Evolutionary conservation across 2,888 invertebrate species (phyloP), one percentile per base, ranked within the genome.

Genomic region (Drosophila cognata): DNA sequence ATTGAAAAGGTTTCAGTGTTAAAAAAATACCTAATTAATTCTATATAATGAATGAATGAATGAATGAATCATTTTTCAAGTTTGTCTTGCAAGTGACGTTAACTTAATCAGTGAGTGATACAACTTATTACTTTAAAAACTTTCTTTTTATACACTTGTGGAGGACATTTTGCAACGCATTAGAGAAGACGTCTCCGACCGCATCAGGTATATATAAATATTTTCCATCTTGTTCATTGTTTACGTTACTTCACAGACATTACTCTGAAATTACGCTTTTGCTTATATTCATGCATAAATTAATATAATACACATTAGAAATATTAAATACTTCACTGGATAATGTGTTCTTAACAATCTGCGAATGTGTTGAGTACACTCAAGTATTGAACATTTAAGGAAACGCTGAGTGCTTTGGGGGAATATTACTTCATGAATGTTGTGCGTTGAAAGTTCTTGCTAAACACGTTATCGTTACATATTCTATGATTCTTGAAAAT

Each of bases 361-460:
- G 7, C 16, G 4, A 16, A 46, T 25, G 16, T 46, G 46, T 16
- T 25, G 4, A 25, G 46, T 25, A 4, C 13, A 16, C 8, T 25
- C 16, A 28, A 46, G 16, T 25, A 16, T 16, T 25, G 28, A 46
- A 25, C 16, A 46, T 46, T 25, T 25, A 25, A 29, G 28, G n/a
- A n/a, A 7, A 51, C 29, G n/a, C 35, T 25, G 21, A 35, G 21
- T 6, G 11, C 10, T 62, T 18, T 36, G 6, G 21, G 10, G 21
- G 13, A 25, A n/a, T 36, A 38, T 25, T 8, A 1, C 41, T 21
- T 4, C 1, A 13, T 43, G 38, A n/a, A 16, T 33, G 18, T 52
- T 53, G 16, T 36, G 25, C n/a, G 25, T 56, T 41, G n/a, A 28
- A 36, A 70, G 55, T 36, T 53, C 31, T n/a, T 58, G 29, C 53